A percentile compares a stretch with the other conserved stretches of the same genome.
These are phyloP conservation scores for Rhynchopsitta pachyrhyncha DNA, from an alignment of 2,113 vertebrate genomes.

Conservation along the genomic window DNA sequence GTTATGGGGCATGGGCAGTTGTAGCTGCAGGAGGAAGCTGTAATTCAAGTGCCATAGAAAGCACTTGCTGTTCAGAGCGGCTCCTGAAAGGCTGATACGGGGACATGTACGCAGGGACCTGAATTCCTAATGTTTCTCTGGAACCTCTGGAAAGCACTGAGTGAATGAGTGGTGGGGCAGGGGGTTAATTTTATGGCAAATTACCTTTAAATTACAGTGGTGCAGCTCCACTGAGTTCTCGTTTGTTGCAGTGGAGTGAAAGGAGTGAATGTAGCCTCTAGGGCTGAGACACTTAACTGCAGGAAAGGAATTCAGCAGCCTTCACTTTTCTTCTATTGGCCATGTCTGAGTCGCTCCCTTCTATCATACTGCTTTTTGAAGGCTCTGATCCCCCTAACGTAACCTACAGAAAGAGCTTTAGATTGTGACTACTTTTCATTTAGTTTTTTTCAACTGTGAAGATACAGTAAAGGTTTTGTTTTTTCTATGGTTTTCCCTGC, in stretches of 20 bases:
- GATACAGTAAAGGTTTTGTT: not conserved
- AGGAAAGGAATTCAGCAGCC: not conserved
- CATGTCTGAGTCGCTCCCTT: not conserved
- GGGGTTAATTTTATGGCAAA: not conserved
- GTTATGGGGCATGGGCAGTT: not conserved
- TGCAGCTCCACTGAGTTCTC: not conserved
- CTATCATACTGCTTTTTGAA: not conserved
- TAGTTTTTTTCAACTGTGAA: not conserved
- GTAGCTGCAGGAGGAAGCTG: not conserved
- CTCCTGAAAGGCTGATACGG: not conserved
- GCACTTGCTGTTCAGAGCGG: not conserved
- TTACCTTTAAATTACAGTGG: not conserved
- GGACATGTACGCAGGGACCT: rapidly evolving
- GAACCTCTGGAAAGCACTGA: not conserved
- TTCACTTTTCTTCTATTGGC: not conserved
- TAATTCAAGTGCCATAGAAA: not conserved
- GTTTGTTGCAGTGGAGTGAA: not conserved
- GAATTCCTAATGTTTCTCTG: not conserved
- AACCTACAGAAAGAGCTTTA: not conserved
- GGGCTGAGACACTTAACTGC: not conserved
- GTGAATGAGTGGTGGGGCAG: not conserved
- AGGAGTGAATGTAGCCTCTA: not conserved
- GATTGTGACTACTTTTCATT: not conserved
- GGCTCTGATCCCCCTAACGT: not conserved
- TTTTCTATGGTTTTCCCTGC: not conserved